Evolutionary conservation across 2,888 invertebrate genomes (phyloP).

Genomic region (Drosophila kuntzei): DNA sequence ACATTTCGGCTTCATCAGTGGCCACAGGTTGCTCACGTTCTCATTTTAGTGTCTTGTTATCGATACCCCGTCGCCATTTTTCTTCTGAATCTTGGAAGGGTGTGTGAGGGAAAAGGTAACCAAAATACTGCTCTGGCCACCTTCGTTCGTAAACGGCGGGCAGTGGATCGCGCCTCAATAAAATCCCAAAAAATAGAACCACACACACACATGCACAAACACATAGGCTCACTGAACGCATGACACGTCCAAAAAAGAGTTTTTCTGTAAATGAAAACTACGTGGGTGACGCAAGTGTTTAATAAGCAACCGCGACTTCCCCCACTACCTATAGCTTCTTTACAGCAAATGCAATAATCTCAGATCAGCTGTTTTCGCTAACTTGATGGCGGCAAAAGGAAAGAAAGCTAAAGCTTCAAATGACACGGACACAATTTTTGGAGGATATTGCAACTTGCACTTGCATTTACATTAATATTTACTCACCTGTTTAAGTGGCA

Average conservation of each 20-base stretch:
- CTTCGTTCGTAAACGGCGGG: slow-evolving; percentile 45
- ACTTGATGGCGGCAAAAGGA: slow-evolving; percentile 44
- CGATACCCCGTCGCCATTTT: slow-evolving; percentile 84
- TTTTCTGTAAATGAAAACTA: slow-evolving; percentile 43
- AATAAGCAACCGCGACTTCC: slow-evolving; percentile 32
- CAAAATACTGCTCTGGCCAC: slow-evolving; percentile 70
- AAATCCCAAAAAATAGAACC: slow-evolving; percentile 53
- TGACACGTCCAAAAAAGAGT: slow-evolving; percentile 46
- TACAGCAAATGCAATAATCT: slow-evolving; percentile 60
- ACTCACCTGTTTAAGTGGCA: slow-evolving; percentile 85
- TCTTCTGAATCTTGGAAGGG: slow-evolving; percentile 68
- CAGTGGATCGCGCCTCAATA: slow-evolving; percentile 54
- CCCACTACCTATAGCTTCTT: slow-evolving; percentile 16
- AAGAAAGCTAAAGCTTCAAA: slow-evolving; percentile 21
- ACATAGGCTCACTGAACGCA: slow-evolving; percentile 30
- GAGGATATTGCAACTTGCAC: slow-evolving; percentile 6
- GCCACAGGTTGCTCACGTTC: slow-evolving; percentile 72
- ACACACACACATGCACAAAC: slow-evolving; percentile 10
- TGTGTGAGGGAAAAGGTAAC: slow-evolving; percentile 69
- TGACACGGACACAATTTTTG: slow-evolving; percentile 11
- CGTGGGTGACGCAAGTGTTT: slow-evolving; percentile 75
- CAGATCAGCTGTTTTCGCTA: slow-evolving; percentile 69
- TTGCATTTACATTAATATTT: background rate
- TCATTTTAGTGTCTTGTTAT: slow-evolving; percentile 62
- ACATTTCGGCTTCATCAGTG: background rate